Percentiles rank a stretch among this genome's conserved stretches.
Evolutionary conservation across 1,140 invertebrate species (phyloP).

Genomic region (Contarinia nasturtii): DNA sequence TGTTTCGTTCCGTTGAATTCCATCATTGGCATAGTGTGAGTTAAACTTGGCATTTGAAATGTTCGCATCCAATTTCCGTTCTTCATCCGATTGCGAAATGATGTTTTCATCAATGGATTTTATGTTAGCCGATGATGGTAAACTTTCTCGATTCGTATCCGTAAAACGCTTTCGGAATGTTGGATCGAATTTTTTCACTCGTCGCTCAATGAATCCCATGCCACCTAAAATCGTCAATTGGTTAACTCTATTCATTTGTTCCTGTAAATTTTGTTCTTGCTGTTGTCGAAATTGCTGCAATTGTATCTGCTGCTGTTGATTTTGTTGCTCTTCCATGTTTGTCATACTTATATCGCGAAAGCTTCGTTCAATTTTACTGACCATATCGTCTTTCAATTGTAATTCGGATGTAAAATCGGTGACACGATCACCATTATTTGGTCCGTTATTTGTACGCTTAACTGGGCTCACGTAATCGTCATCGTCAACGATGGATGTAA

Average conservation of each 20-base stretch:
- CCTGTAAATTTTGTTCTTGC: too few relatives aligned
- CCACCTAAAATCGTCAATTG: neutral
- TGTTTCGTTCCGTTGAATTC: too few relatives aligned
- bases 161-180: conserved; percentile 3
- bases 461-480: neutral
- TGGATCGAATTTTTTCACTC: conserved; percentile 20
- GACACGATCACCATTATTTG: neutral
- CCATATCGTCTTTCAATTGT: conserved; percentile 19
- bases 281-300: neutral
- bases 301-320: neutral
- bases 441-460: too few relatives aligned
- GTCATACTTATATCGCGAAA: conserved; percentile 15
- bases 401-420: conserved; percentile 17
- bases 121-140: too few relatives aligned
- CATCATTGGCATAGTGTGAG: conserved; percentile 7
- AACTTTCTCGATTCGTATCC: too few relatives aligned
- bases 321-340: neutral
- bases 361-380: conserved; percentile 21
- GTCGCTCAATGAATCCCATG: conserved; percentile 14
- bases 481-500: neutral
- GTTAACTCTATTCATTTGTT: conserved; percentile 1
- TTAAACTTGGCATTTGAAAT: conserved; percentile 23
- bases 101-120: too few relatives aligned
- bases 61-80: conserved; percentile 9
- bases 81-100: too few relatives aligned